phyloP scores from a whole-genome alignment of 2,797 vertebrate species.

The Vespertilio murinus region DNA sequence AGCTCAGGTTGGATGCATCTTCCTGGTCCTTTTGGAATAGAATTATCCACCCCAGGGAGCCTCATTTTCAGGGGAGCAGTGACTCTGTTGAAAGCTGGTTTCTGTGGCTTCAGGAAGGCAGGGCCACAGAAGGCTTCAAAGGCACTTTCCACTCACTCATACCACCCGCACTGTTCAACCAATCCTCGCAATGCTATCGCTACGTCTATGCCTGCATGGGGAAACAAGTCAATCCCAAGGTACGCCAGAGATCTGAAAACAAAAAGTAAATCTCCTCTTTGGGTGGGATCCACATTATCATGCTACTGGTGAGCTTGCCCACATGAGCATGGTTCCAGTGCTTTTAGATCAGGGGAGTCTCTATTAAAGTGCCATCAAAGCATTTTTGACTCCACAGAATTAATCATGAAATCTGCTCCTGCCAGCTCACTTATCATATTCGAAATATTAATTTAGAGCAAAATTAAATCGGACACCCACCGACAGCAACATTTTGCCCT shows the following conservation, averaged over 20 bases:
- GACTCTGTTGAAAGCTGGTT: slow-evolving; percentile 30
- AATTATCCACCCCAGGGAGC: neutral
- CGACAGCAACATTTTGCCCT: slow-evolving; percentile 89
- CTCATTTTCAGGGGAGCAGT: slow-evolving; percentile 38
- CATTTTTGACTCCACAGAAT: slow-evolving; percentile 86
- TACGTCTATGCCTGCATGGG: slow-evolving; percentile 58
- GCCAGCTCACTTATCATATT: slow-evolving; percentile 89
- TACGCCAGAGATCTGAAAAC: slow-evolving; percentile 64
- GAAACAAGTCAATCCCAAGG: slow-evolving; percentile 50
- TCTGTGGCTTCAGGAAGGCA: slow-evolving; percentile 18
- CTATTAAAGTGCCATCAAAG: slow-evolving; percentile 88
- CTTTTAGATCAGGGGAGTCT: slow-evolving; percentile 83
- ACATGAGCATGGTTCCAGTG: slow-evolving; percentile 76
- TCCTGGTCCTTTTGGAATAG: neutral
- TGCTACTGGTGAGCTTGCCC: slow-evolving; percentile 76
- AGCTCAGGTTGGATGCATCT: neutral
- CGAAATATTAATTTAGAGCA: slow-evolving; percentile 90
- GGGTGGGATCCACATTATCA: slow-evolving; percentile 79
- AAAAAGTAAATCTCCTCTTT: slow-evolving; percentile 76
- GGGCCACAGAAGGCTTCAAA: slow-evolving; percentile 11
- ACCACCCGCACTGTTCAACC: slow-evolving; percentile 24
- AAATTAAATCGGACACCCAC: slow-evolving; percentile 90
- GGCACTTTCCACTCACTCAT: slow-evolving; percentile 35
- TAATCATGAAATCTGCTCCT: slow-evolving; percentile 89
- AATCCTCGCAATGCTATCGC: slow-evolving; percentile 32